A percentile compares a stretch with the other conserved stretches of the same genome.
Conservation (phyloP, 2,797 vertebrate genomes). For the Toxotes lorentzi region DNA sequence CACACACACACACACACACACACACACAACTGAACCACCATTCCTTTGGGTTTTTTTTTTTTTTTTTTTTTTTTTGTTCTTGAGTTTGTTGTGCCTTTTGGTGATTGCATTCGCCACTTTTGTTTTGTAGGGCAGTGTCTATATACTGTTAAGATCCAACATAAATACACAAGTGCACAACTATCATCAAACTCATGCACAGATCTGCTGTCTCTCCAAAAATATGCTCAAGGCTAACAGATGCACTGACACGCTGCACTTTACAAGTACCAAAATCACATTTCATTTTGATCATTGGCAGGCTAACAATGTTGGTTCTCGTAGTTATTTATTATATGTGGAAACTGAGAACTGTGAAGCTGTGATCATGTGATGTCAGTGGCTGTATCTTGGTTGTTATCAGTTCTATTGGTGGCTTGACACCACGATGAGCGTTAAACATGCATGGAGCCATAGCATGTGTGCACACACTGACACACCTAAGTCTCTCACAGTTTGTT, state of each 20-base stretch:
- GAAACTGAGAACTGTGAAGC: slow-evolving; percentile 2
- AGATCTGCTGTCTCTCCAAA: neutral
- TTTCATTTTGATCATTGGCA: slow-evolving; percentile 9
- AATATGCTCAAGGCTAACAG: neutral
- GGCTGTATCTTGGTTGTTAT: slow-evolving; percentile 33
- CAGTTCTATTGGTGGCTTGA: slow-evolving; percentile 28
- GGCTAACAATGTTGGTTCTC: slow-evolving; percentile 8
- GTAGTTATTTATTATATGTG: neutral
- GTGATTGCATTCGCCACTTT: neutral
- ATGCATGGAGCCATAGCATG: slow-evolving; percentile 49
- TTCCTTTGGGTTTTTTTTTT: neutral
- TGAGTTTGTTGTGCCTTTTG: neutral
- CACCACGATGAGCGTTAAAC: slow-evolving; percentile 52
- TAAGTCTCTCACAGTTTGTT: slow-evolving; percentile 60
- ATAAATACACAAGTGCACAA: neutral
- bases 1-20: no score
- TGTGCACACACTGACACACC: slow-evolving; percentile 35
- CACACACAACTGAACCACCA: neutral
- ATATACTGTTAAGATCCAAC: neutral
- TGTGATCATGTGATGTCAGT: slow-evolving; percentile 6
- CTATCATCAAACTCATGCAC: neutral
- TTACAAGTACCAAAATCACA: neutral
- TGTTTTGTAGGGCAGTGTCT: neutral
- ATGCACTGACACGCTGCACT: neutral
- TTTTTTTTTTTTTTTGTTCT: neutral